phyloP scores from a whole-genome alignment of 2,113 vertebrate genomes.

The Heliornis fulica region DNA sequence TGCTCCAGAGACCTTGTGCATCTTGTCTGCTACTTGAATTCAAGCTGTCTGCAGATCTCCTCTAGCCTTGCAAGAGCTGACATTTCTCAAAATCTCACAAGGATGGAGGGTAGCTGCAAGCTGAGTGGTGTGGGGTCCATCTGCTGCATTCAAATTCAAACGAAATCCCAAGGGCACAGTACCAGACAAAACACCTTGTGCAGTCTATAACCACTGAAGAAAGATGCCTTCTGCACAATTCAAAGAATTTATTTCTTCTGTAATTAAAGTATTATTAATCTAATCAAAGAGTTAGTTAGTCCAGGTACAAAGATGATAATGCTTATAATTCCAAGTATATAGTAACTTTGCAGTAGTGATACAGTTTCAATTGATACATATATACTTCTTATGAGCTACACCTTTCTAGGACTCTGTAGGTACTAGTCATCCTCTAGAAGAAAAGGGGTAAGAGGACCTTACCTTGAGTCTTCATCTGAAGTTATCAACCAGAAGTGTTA shows the following conservation, averaged over 20 bases:
- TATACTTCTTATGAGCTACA: background rate
- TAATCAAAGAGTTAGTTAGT: background rate
- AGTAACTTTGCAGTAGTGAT: background rate
- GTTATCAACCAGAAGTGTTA: background rate
- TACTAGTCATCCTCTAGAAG: background rate
- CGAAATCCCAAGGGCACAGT: background rate
- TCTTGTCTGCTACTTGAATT: background rate
- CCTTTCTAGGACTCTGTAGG: background rate
- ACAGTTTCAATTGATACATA: background rate
- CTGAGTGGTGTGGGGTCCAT: background rate
- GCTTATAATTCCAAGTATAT: background rate
- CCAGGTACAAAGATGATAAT: background rate
- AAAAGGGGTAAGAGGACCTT: background rate
- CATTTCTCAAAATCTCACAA: constrained; percentile 7
- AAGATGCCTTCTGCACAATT: background rate
- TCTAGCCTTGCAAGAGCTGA: background rate
- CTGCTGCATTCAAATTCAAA: constrained; percentile 19
- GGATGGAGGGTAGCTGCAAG: background rate
- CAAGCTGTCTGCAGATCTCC: background rate
- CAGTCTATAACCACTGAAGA: background rate
- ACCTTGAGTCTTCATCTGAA: background rate
- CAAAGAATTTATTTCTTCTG: background rate
- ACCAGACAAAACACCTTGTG: background rate
- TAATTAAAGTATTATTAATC: background rate
- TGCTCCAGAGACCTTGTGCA: background rate